phyloP scores from a whole-genome alignment of 2,888 invertebrate genomes.

The Scelioninae gen. 1 region DNA sequence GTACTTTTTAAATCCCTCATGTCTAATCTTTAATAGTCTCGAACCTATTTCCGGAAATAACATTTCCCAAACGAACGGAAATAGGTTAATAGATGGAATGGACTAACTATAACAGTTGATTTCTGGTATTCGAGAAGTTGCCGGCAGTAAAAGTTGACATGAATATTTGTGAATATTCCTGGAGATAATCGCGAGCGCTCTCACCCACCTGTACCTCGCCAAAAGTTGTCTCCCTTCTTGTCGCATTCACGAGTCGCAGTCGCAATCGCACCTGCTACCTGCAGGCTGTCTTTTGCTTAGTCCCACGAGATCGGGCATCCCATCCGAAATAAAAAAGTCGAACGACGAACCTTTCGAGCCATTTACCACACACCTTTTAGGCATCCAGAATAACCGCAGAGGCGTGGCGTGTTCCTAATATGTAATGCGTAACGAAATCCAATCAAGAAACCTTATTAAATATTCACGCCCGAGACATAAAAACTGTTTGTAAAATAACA shows the following conservation, averaged over 20 bases:
- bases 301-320: conserved; percentile 45
- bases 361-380: conserved; percentile 53
- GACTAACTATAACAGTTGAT: background rate
- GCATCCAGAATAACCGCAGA: conserved; percentile 41
- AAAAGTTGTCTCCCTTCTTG: conserved; percentile 35
- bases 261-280: conserved; percentile 55
- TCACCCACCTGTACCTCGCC: conserved; percentile 41
- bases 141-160: conserved; percentile 9
- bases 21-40: background rate
- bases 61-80: conserved; percentile 6
- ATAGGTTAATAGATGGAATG: no score
- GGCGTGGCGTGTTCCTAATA: conserved; percentile 50
- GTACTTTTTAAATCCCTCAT: background rate
- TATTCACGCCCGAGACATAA: no score
- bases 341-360: conserved; percentile 26
- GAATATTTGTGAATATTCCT: conserved; percentile 14
- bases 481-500: no score
- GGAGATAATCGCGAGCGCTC: conserved; percentile 18
- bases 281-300: conserved; percentile 39
- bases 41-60: conserved; percentile 10
- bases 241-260: conserved; percentile 36
- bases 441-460: conserved; percentile 38
- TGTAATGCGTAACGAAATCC: conserved; percentile 44
- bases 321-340: conserved; percentile 13
- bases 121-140: background rate